A percentile compares a stretch with the other conserved stretches of the same genome.
phyloP scores from a whole-genome alignment of 2,888 invertebrate species.

The Penaeus monodon region DNA sequence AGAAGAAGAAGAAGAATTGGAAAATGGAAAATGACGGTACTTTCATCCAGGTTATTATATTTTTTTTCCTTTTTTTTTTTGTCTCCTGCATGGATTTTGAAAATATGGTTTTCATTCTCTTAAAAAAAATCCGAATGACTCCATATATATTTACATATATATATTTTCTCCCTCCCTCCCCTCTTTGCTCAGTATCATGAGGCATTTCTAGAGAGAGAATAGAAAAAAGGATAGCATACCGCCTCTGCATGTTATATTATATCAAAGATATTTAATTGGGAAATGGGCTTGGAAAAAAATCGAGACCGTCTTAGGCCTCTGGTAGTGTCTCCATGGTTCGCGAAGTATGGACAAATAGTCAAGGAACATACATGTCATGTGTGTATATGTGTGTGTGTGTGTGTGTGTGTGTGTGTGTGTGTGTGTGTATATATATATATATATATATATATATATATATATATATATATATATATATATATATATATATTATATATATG shows the following conservation, averaged over 20 bases:
- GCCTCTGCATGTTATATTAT: constrained; percentile 31
- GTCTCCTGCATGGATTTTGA: constrained; percentile 44
- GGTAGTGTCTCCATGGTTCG: constrained; percentile 14
- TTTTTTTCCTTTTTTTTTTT: too few species aligned
- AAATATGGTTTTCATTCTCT: not conserved
- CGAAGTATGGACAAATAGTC: not conserved
- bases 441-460: too few species aligned
- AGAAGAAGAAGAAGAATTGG: too few species aligned
- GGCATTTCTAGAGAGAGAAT: constrained; percentile 3
- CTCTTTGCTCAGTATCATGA: not conserved
- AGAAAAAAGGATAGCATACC: constrained; percentile 10
- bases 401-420: too few species aligned
- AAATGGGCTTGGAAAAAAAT: not conserved
- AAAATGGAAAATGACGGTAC: too few species aligned
- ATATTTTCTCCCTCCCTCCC: not conserved
- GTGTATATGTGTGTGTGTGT: not conserved
- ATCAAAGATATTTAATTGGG: not conserved
- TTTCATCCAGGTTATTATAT: constrained; percentile 21
- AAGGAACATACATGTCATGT: not conserved
- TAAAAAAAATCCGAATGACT: too few species aligned
- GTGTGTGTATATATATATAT: too few species aligned
- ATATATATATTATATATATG: too few species aligned
- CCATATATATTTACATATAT: constrained; percentile 16
- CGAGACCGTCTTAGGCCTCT: not conserved
- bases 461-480: too few species aligned